Percentiles rank a stretch among this genome's conserved stretches.
Evolutionary conservation across 1,140 invertebrate species (phyloP).

Genomic region (Drusus annulatus): DNA sequence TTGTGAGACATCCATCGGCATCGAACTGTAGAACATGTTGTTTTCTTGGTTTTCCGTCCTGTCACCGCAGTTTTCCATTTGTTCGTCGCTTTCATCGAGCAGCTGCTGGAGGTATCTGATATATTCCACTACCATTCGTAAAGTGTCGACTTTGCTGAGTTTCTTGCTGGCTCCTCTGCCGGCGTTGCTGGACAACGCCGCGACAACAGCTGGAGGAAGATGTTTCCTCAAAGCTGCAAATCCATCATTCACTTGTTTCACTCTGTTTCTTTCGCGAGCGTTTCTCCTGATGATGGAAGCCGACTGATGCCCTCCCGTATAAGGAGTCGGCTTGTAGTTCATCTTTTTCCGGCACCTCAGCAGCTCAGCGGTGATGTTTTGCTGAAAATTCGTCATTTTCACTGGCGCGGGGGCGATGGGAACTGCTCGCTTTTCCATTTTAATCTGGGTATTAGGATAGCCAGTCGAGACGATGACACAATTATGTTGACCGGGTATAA

Average conservation of each 20-base stretch:
- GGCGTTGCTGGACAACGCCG: slow-evolving; percentile 78
- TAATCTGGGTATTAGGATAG: slow-evolving; percentile 65
- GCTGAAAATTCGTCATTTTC: slow-evolving; percentile 64
- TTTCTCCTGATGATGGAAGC: slow-evolving; percentile 92
- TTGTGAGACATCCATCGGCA: slow-evolving; percentile 60
- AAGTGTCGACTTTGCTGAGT: slow-evolving; percentile 95
- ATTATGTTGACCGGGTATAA: slow-evolving; percentile 70
- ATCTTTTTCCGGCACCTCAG: slow-evolving; percentile 81
- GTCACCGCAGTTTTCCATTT: slow-evolving; percentile 46
- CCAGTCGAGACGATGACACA: slow-evolving; percentile 73
- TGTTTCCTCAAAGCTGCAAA: slow-evolving; percentile 90
- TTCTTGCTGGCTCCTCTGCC: slow-evolving; percentile 86
- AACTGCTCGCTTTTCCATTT: slow-evolving; percentile 68
- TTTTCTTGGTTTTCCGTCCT: slow-evolving; percentile 57
- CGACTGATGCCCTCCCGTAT: slow-evolving; percentile 77
- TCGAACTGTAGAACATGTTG: slow-evolving; percentile 59
- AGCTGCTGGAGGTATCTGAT: slow-evolving; percentile 90
- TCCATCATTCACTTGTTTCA: slow-evolving; percentile 96
- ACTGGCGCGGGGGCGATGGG: slow-evolving; percentile 72
- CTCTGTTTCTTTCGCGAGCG: slow-evolving; percentile 93
- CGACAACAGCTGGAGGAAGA: slow-evolving; percentile 84
- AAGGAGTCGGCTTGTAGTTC: slow-evolving; percentile 77
- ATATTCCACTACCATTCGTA: slow-evolving; percentile 95
- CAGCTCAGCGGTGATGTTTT: slow-evolving; percentile 63
- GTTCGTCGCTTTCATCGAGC: slow-evolving; percentile 78